Conservation (phyloP, 1,140 invertebrate species). For the Laupala kohalensis region DNA sequence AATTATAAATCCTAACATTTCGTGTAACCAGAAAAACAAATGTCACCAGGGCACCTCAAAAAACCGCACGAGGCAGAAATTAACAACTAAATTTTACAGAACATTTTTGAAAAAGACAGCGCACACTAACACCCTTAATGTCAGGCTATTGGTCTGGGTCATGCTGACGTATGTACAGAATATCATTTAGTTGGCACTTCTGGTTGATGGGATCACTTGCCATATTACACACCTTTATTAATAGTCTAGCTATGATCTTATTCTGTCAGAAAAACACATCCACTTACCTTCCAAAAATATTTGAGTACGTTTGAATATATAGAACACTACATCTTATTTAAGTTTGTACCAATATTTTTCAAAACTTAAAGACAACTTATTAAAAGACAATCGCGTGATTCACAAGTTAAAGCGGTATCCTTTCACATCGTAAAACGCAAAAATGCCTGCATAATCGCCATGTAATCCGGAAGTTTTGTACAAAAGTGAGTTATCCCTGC, state of each 20-base stretch:
- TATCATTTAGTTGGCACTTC: background rate
- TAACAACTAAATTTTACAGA: background rate
- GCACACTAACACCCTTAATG: background rate
- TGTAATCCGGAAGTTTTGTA: slow-evolving; percentile 6
- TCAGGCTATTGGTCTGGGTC: background rate
- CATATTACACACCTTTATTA: background rate
- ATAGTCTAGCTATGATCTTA: background rate
- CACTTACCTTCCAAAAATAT: background rate
- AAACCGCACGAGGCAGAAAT: background rate
- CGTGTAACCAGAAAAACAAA: background rate
- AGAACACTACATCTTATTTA: background rate
- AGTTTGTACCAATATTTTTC: background rate
- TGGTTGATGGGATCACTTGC: background rate
- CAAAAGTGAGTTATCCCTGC: background rate
- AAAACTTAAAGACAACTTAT: background rate
- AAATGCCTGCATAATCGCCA: background rate
- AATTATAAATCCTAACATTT: background rate
- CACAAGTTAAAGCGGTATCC: background rate
- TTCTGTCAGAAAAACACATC: background rate
- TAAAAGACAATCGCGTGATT: background rate
- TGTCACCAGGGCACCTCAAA: background rate
- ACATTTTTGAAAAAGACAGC: background rate
- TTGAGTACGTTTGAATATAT: background rate
- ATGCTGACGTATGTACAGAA: background rate
- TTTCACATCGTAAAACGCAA: background rate